These are phyloP conservation scores for Chirona hameri DNA, from an alignment of 2,888 invertebrate genomes.

Conservation along the genomic window DNA sequence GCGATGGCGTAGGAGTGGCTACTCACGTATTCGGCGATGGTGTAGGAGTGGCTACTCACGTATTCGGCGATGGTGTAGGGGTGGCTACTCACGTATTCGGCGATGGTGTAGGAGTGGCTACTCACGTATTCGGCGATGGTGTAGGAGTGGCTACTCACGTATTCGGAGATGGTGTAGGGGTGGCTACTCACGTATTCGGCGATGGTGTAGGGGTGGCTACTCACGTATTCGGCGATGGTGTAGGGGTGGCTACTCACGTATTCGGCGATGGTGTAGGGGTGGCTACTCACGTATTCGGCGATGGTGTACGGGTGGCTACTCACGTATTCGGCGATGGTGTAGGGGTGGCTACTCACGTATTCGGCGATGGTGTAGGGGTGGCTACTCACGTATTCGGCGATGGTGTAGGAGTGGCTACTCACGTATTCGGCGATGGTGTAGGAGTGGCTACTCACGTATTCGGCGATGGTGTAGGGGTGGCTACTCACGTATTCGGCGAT, in stretches of 20 bases:
- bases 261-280: conserved; percentile 96
- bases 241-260: no score
- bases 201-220: conserved; percentile 95
- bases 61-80: conserved; percentile 97
- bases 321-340: conserved; percentile 96
- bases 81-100: no score
- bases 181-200: no score
- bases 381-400: no score
- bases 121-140: no score
- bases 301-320: conserved; percentile 97
- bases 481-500: no score
- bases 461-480: conserved; percentile 95
- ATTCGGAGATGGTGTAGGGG: conserved; percentile 95
- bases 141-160: conserved; percentile 92
- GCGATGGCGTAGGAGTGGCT: conserved; percentile 95
- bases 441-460: no score
- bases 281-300: no score
- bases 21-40: no score
- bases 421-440: conserved; percentile 97
- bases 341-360: no score
- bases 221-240: no score
- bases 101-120: conserved; percentile 95
- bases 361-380: conserved; percentile 97
- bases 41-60: conserved; percentile 95
- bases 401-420: conserved; percentile 95